Evolutionary conservation across 2,888 invertebrate species (phyloP), one percentile per base, ranked within the genome.

Genomic region (Aphodius granarius): DNA sequence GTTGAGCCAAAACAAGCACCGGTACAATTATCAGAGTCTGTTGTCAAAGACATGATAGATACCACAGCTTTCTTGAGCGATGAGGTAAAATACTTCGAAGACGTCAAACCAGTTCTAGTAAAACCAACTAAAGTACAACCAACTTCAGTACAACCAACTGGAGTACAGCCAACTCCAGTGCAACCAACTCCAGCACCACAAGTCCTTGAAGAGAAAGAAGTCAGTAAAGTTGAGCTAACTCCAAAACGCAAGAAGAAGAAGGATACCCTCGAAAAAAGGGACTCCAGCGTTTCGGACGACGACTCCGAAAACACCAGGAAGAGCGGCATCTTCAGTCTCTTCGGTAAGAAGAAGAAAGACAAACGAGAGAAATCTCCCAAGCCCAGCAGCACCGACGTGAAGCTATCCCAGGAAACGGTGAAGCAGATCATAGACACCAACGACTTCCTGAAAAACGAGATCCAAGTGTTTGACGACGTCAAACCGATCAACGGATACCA

Each of bases 51-150:
- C 43, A 84, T 84, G 81, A 83, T 81, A 6, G 81, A 83, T 21
- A 81, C 83, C 0, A 77, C 80, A 3, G 79, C 81, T 68, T 84
- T 84, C 76, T 75, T 84, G 71, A 79, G 79, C 73, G 79, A 81
- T 66, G 85, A 85, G 83, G 77, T 84, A 71, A 78, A 81, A 68
- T 78, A 81, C 63, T 84, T 82, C 73, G 82, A 85, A 72, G 85
- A 85, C 78, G 84, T 83, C 17, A 80, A 79, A 73, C 21, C 63
- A 16, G 22, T 75, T 72, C 71, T 16, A 2, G 18, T 23, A 5
- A 64, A 75, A 65, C 6, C 19, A 18, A 65, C 65, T 19, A 6
- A 65, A 65, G n/a, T 13, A 18, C 19, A 16, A 65, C 65, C 65
- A 65, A n/a, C n/a, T n/a, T 15, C 23, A 18, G 16, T 16, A 21